These are phyloP conservation scores for Eilema sororculum DNA, from an alignment of 2,888 invertebrate genomes.

Conservation along the genomic window DNA sequence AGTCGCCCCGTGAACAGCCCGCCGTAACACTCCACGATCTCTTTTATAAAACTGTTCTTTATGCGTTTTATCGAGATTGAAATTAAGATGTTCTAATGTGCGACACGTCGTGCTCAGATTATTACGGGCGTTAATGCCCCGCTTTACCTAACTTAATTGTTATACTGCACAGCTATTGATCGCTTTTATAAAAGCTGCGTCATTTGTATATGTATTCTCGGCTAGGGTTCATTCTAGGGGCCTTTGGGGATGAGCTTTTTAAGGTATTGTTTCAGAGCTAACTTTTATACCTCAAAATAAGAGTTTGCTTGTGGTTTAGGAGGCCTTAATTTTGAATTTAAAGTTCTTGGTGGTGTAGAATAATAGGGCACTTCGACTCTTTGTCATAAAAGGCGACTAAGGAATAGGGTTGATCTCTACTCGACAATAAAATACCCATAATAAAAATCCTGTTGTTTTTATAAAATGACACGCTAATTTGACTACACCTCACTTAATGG, in stretches of 20 bases:
- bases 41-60: slow-evolving; percentile 77
- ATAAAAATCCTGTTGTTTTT: no score
- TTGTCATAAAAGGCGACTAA: no score
- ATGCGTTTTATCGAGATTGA: slow-evolving; percentile 80
- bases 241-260: background rate
- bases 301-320: no score
- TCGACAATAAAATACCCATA: no score
- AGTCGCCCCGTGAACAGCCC: slow-evolving; percentile 49
- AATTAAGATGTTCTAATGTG: slow-evolving; percentile 81
- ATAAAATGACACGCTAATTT: no score
- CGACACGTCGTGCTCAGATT: slow-evolving; percentile 53
- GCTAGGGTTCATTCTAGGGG: background rate
- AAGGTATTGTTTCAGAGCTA: background rate
- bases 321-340: no score
- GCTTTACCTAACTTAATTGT: slow-evolving; percentile 19
- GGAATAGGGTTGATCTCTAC: no score
- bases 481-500: no score
- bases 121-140: slow-evolving; percentile 33
- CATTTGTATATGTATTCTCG: background rate
- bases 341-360: no score
- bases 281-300: background rate
- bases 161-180: slow-evolving; percentile 16
- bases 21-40: slow-evolving; percentile 57
- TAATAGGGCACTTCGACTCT: no score
- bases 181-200: slow-evolving; percentile 10